These are phyloP conservation scores for Lordiphosa collinella DNA, from an alignment of 1,140 invertebrate genomes.

Conservation along the genomic window DNA sequence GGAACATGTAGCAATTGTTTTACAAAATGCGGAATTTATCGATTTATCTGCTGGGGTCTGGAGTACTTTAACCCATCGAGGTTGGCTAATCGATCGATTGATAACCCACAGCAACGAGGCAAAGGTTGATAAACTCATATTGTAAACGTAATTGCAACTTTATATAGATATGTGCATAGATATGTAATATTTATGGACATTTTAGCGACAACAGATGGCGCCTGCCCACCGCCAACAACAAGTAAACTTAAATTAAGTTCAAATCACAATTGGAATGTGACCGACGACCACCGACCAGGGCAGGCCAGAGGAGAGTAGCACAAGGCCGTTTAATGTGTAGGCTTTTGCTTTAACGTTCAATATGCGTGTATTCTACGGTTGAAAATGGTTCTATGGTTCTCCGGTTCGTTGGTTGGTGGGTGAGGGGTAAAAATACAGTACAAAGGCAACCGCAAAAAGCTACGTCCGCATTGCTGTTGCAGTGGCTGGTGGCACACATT, in stretches of 20 bases:
- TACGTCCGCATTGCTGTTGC: constrained; percentile 24
- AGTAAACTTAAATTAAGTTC: constrained; percentile 27
- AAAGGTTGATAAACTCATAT: constrained; percentile 70
- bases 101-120: constrained; percentile 52
- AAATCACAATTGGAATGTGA: constrained; percentile 34
- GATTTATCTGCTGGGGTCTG: constrained; percentile 26
- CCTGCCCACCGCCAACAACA: not conserved
- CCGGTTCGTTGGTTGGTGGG: constrained; percentile 3
- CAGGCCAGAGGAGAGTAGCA: constrained; percentile 40
- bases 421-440: constrained; percentile 26
- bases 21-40: constrained; percentile 13
- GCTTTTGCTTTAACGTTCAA: constrained; percentile 49
- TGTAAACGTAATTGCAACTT: constrained; percentile 58
- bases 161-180: constrained; percentile 32
- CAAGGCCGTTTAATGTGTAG: constrained; percentile 65
- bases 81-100: constrained; percentile 70
- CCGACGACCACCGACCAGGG: constrained; percentile 26
- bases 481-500: constrained; percentile 36
- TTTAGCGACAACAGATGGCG: constrained; percentile 24
- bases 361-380: constrained; percentile 14
- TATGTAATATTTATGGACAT: constrained; percentile 65
- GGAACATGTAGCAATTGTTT: constrained; percentile 22
- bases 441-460: constrained; percentile 48
- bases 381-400: not conserved
- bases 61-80: constrained; percentile 58